Evolutionary conservation across 2,113 vertebrate genomes (phyloP).

Genomic region (Ranitomeya variabilis): DNA sequence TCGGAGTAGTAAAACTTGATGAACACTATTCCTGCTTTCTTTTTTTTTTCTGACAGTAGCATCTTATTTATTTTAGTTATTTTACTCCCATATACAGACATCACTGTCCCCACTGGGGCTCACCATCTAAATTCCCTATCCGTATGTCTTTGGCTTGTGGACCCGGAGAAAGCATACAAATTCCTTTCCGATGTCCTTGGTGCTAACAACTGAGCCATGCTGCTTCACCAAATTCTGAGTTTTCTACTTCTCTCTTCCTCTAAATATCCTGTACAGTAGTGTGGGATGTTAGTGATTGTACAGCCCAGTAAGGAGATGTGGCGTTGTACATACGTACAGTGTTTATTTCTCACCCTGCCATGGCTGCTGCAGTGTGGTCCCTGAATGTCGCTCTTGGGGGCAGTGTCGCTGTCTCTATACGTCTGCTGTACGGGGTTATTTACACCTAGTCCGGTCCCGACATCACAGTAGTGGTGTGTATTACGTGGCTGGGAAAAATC

Average conservation of each 20-base stretch:
- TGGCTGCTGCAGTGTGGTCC: not conserved
- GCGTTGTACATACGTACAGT: too few species aligned
- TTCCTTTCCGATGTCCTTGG: too few species aligned
- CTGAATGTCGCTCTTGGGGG: not conserved
- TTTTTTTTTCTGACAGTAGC: too few species aligned
- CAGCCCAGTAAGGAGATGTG: not conserved
- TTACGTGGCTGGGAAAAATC: not conserved
- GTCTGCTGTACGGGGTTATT: not conserved
- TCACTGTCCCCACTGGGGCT: too few species aligned
- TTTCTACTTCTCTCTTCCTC: not conserved
- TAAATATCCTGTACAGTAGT: not conserved
- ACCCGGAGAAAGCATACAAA: too few species aligned
- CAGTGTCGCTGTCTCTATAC: not conserved
- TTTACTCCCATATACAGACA: too few species aligned
- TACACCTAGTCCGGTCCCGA: not conserved
- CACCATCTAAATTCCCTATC: too few species aligned
- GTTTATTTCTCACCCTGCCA: not conserved
- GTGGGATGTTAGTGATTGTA: not conserved
- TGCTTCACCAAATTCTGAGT: not conserved
- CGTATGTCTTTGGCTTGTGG: too few species aligned
- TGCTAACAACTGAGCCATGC: too few species aligned
- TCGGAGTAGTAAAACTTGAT: too few species aligned
- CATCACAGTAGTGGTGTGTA: not conserved
- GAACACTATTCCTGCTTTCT: too few species aligned
- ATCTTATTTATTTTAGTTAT: too few species aligned